phyloP scores from a whole-genome alignment of 1,140 invertebrate genomes.

The Ericerus pela region DNA sequence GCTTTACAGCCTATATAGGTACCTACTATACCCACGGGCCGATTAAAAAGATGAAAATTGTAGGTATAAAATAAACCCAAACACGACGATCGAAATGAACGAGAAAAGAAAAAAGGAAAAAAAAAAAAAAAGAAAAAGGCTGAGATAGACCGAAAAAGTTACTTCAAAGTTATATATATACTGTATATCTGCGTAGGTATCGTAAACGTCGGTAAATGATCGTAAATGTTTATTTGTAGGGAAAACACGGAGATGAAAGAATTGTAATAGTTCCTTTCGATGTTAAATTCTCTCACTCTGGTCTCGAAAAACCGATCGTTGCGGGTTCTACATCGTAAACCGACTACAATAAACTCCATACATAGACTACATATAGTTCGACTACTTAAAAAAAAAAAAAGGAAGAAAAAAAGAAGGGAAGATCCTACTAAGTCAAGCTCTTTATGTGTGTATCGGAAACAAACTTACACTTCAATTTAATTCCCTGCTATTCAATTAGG shows the following conservation, averaged over 20 bases:
- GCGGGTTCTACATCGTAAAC: slow-evolving; percentile 9
- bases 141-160: no score
- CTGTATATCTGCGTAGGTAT: no score
- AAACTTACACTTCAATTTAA: slow-evolving; percentile 12
- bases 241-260: slow-evolving; percentile 9
- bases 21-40: no score
- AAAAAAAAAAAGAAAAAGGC: no score
- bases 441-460: slow-evolving; percentile 11
- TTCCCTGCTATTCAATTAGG: slow-evolving; percentile 11
- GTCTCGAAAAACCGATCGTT: slow-evolving; percentile 8
- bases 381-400: no score
- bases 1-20: no score
- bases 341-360: slow-evolving; percentile 10
- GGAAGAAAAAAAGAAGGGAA: no score
- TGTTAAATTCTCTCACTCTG: slow-evolving; percentile 5
- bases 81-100: no score
- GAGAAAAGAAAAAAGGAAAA: no score
- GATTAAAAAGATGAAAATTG: no score
- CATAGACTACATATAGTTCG: background rate
- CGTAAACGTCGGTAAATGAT: slow-evolving; percentile 11
- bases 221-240: slow-evolving; percentile 12
- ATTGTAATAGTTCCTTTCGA: slow-evolving; percentile 9
- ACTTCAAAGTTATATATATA: slow-evolving; percentile 9
- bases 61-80: no score
- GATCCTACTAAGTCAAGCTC: slow-evolving; percentile 3